These are phyloP conservation scores for Symphodus melops DNA, from an alignment of 2,113 vertebrate species.

Conservation along the genomic window DNA sequence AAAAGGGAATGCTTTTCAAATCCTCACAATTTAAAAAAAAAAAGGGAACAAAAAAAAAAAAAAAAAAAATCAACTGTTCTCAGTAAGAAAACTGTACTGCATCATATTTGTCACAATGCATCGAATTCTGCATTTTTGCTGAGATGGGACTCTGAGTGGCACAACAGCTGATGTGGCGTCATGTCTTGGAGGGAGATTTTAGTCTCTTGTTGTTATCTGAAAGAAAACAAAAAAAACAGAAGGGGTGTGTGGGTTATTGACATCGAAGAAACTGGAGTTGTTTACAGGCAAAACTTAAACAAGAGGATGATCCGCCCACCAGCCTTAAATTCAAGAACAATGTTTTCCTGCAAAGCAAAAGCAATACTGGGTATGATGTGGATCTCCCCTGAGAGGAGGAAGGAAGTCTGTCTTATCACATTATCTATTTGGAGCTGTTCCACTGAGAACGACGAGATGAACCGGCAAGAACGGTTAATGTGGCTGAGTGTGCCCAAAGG, in stretches of 20 bases:
- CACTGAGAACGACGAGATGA: constrained; percentile 21
- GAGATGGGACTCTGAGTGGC: constrained; percentile 1
- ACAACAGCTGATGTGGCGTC: constrained; percentile 3
- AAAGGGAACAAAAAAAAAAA: constrained; percentile 18
- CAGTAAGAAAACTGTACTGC: constrained; percentile 45
- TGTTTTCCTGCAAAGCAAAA: constrained; percentile 35
- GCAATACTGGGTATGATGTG: constrained; percentile 26
- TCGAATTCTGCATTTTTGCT: not conserved
- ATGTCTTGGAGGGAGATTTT: constrained; percentile 6
- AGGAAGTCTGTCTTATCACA: constrained; percentile 23
- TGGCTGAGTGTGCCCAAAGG: constrained; percentile 23
- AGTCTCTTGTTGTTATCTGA: constrained; percentile 44
- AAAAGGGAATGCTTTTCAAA: constrained; percentile 73
- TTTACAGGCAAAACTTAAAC: constrained; percentile 2
- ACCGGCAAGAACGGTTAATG: constrained; percentile 23
- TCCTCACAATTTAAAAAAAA: constrained; percentile 38
- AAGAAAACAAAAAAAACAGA: not conserved
- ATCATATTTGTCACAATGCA: constrained; percentile 11
- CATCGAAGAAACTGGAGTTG: not conserved
- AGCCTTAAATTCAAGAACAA: constrained; percentile 24
- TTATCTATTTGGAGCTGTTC: constrained; percentile 8
- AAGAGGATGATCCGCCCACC: not conserved
- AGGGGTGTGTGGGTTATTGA: not conserved
- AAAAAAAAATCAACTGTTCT: constrained; percentile 26
- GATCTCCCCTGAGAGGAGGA: constrained; percentile 11